Evolutionary conservation across 2,888 invertebrate genomes (phyloP), one percentile per base, ranked within the genome.

Genomic region (Acronicta alni): DNA sequence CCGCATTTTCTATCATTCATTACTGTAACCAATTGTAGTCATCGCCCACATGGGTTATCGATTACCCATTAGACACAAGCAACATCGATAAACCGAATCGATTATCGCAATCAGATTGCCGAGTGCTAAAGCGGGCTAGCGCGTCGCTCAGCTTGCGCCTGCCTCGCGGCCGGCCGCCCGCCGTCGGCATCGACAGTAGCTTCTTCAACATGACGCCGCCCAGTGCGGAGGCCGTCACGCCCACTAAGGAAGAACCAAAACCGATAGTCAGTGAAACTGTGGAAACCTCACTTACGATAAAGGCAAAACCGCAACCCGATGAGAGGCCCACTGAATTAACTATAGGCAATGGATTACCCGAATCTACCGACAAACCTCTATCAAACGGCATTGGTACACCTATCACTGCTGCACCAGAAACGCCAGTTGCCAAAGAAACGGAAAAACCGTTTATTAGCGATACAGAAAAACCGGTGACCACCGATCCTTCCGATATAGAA

Each of bases 141-240:
- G 93, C 89, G 5, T 91, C 94, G 60, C 87, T 94, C 57, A 90
- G 89, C 66, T 74, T 90, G 72, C 90, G 92, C 0, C 69, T 94
- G 72, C 93, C 94, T 17, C 91, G 94, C 45, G 92, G 91, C 37
- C 89, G 91, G 0, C 93, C 94, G 61, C 91, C 94, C 10, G 88
- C 87, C 38, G 88, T 92, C 47, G 93, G 90, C 66, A 73, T 94
- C 66, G 90, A 89, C 83, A 72, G 67, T 66, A 84, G 87, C 65
- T 80, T 93, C 85, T 91, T 93, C 89, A 89, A 90, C 80, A 82
- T 92, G 62, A 94, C 94, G 2, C 94, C 94, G 49, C 94, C 94
- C 17, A 94, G 94, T 81, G 94, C 90, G 0, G 91, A 92, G 57
- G 88, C 91, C 5, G 69, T 84, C 64, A 93, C 93, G 1, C 94